These are phyloP conservation scores for Pogonophryne albipinna DNA, from an alignment of 2,797 vertebrate species.

Conservation along the genomic window DNA sequence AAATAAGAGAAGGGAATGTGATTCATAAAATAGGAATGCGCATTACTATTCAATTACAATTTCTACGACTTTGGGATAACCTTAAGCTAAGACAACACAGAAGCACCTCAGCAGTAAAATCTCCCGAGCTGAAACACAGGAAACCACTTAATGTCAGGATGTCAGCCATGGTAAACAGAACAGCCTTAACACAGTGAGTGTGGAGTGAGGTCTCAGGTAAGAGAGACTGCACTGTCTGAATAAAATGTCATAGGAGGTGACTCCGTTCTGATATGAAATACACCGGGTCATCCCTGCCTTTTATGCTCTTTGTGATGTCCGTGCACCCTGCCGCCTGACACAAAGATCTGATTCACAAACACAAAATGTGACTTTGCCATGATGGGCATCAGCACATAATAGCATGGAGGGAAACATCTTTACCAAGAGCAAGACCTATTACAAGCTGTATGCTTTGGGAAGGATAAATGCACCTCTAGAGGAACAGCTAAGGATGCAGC, in stretches of 20 bases:
- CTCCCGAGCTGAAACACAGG: slow-evolving; percentile 47
- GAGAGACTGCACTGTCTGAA: slow-evolving; percentile 7
- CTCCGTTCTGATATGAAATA: slow-evolving; percentile 21
- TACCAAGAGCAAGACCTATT: slow-evolving; percentile 33
- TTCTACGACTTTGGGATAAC: not conserved
- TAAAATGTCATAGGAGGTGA: slow-evolving; percentile 6
- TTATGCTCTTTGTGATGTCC: slow-evolving; percentile 23
- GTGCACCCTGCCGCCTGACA: slow-evolving; percentile 19
- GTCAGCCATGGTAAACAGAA: slow-evolving; percentile 19
- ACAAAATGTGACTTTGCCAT: slow-evolving; percentile 37
- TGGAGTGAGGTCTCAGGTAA: slow-evolving; percentile 27
- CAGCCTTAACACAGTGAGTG: slow-evolving; percentile 27
- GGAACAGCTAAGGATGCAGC: slow-evolving; percentile 35
- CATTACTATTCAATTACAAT: not conserved
- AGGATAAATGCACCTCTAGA: slow-evolving; percentile 51
- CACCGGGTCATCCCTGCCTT: slow-evolving; percentile 14
- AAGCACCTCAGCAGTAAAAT: slow-evolving; percentile 22
- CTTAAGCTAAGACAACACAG: not conserved
- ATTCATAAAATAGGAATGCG: not conserved
- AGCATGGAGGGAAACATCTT: slow-evolving; percentile 31
- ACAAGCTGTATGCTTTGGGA: slow-evolving; percentile 33
- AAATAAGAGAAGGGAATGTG: not conserved
- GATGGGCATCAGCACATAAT: slow-evolving; percentile 24
- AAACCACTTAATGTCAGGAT: slow-evolving; percentile 53
- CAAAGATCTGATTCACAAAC: slow-evolving; percentile 49